phyloP scores from a whole-genome alignment of 2,888 invertebrate species.

The Chrysomela aeneicollis region DNA sequence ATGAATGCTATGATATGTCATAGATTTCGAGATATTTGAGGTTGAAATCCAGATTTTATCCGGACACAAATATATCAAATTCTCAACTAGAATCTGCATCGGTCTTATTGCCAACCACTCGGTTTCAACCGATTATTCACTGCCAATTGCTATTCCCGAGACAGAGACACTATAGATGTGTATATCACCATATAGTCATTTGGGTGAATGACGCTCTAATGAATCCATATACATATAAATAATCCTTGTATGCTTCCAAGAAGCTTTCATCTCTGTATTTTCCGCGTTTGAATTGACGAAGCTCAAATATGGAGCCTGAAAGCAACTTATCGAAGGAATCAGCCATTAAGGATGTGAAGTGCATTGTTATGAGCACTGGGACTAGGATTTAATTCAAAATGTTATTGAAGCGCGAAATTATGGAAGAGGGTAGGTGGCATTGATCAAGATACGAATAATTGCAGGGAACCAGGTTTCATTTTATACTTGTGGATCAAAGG shows the following conservation, averaged over 20 bases:
- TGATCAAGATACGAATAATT: not conserved
- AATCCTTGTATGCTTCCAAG: not conserved
- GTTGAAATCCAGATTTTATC: too few species aligned
- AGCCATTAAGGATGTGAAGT: not conserved
- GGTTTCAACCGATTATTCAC: too few species aligned
- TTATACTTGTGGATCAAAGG: not conserved
- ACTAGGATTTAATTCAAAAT: not conserved
- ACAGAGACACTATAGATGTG: not conserved
- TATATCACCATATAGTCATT: not conserved
- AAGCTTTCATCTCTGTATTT: conserved; percentile 15
- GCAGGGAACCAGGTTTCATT: not conserved
- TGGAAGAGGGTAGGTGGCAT: not conserved
- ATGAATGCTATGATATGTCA: too few species aligned
- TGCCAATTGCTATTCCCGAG: too few species aligned
- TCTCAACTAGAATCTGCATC: too few species aligned
- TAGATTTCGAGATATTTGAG: too few species aligned
- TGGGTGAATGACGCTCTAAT: conserved; percentile 1
- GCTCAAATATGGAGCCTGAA: conserved; percentile 15
- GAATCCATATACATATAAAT: conserved; percentile 6
- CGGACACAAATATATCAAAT: too few species aligned
- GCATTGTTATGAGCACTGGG: not conserved
- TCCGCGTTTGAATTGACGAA: conserved; percentile 11
- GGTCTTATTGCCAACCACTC: too few species aligned
- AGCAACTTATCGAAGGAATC: not conserved
- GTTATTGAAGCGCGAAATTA: not conserved